Base-by-base conservation (phyloP, 2,888 invertebrate genomes). In the Rhamnusium bicolor region DNA sequence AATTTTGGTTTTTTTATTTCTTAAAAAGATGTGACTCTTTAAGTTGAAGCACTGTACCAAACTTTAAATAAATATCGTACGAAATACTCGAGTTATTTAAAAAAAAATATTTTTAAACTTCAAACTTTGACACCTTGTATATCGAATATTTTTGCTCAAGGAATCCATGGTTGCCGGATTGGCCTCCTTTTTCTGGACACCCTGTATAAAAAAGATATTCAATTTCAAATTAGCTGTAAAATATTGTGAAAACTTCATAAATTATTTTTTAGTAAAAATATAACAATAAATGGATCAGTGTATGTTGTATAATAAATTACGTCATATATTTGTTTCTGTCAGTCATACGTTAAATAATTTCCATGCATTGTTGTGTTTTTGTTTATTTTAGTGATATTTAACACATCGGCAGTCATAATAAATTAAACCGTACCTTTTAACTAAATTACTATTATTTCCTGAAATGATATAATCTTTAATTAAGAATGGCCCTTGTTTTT, bases 231-330 rank as follows among this genome's bases (percentile, higher is more conserved):
- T 40, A 12, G n/a, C 12, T n/a, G 2, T 4, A 54, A 58, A 24
- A n/a, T 16, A 29, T 29, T 32, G 58, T 58, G 58, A 2, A 16
- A 6, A 6, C 58, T 32, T n/a, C 58, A 58, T 58, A 58, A 58
- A 58, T 58, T 18, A 32, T n/a, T 18, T 58, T 58, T 40, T 5
- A 19, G 32, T n/a, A 32, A 58, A 58, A 58, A 32, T 58, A 58
- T 58, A 58, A n/a, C n/a, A n/a, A 58, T 32, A 12, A 32, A 58
- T 16, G 58, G 6, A 18, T 7, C 5, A 19, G 32, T n/a, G 32
- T 32, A 32, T 29, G 32, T 32, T 40, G 29, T 58, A 40, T 32
- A 18, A 58, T 32, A 32, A 58, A 58, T 32, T 58, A 58, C 16
- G 32, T 32, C 32, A 54, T 8, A 14, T 29, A 29, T 29, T 56